These are phyloP conservation scores for Bergia sp. DNA, from an alignment of 92 coral and sea anemone species.

Conservation along the genomic window DNA sequence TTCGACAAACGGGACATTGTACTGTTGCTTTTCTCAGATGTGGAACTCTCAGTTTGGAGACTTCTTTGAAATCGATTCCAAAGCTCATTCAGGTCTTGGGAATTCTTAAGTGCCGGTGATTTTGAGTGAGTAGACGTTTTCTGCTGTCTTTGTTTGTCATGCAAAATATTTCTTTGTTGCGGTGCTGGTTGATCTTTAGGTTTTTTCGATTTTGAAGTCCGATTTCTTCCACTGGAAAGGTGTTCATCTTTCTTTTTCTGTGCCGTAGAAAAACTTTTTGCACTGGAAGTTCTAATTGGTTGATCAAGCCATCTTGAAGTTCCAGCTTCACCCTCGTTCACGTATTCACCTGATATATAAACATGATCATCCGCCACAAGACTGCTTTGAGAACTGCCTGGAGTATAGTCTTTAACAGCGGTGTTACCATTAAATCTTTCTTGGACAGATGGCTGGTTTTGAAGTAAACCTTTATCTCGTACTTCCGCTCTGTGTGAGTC, in stretches of 20 bases:
- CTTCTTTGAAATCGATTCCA: constrained; percentile 80
- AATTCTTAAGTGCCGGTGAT: constrained; percentile 42
- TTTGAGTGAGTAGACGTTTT: constrained; percentile 27
- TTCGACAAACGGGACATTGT: constrained; percentile 66
- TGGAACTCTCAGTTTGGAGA: constrained; percentile 54
- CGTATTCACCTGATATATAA: not conserved
- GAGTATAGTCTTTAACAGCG: not conserved
- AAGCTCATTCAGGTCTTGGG: constrained; percentile 69
- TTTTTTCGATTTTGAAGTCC: not conserved
- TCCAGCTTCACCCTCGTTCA: constrained; percentile 3
- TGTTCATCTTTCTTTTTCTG: constrained; percentile 8
- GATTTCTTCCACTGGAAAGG: not conserved
- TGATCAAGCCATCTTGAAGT: constrained; percentile 4
- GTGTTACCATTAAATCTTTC: not conserved
- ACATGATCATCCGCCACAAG: constrained; percentile 17
- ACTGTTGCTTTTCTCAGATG: constrained; percentile 53
- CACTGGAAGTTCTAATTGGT: not conserved
- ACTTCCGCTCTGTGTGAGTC: constrained; percentile 36
- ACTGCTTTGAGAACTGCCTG: constrained; percentile 3
- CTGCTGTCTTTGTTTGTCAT: constrained; percentile 38
- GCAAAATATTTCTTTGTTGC: constrained; percentile 24
- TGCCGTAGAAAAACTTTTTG: not conserved
- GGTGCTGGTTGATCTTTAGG: not conserved
- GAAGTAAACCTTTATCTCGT: not conserved
- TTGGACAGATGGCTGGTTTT: not conserved